Evolutionary conservation across 2,888 invertebrate genomes (phyloP), one percentile per base, ranked within the genome.

Genomic region (Drosophila cracens): DNA sequence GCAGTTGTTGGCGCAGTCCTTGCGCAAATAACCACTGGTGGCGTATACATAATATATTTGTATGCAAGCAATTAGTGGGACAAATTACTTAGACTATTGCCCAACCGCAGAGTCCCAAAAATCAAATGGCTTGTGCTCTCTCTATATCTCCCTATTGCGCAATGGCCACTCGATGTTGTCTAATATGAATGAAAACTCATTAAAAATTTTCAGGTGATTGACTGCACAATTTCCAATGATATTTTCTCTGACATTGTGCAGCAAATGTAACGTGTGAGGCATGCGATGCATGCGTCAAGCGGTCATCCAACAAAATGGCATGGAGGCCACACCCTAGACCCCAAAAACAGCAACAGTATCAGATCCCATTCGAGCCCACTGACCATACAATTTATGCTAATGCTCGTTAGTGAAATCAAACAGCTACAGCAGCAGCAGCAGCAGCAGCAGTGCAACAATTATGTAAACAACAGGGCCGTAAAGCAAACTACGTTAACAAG

Each of bases 131-230:
- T 40, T 10, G 2, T 10, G 21, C 21, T 21, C n/a, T 43, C 21
- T 57, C 40, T 48, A 64, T 62, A 54, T 11, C 43, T 6, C 11
- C 6, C 1, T 43, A 21, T 43, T 21, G 43, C 1, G 11, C 1
- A 21, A 43, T 21, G 67, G 38, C 43, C 63, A 65, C 53, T 69
- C 71, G 56, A 72, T 78, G 83, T 74, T 68, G 71, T 65, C 69
- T 79, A 79, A 73, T 74, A 81, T 78, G 76, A 89, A 87, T 87
- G 89, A 84, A 89, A 87, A 89, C 86, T 87, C 82, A 89, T 87
- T 87, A 87, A 87, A 87, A 89, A 89, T 87, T 81, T 89, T 81
- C 86, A 89, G 89, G 71, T 89, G 86, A 87, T 89, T 87, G 86
- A 87, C 89, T 87, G 79, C 87, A 75, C 76, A 87, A 76, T 83